Conservation (phyloP, 2,113 vertebrate genomes). For the Ceratotherium simum region DNA sequence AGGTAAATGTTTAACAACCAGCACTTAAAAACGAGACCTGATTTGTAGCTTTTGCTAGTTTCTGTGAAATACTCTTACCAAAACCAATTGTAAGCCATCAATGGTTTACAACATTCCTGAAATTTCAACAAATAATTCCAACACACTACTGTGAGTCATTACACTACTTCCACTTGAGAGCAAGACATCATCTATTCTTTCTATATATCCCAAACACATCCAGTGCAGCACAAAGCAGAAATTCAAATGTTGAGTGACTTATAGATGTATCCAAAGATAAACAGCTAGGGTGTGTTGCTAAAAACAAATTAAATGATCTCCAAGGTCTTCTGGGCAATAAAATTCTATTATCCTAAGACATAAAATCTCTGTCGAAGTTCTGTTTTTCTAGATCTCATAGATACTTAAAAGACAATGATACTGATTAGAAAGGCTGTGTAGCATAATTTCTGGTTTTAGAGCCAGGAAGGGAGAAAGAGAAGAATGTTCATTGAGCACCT, state of each 20-base stretch:
- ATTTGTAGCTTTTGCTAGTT: constrained; percentile 37
- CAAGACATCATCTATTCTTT: not conserved
- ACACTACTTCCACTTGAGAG: constrained; percentile 20
- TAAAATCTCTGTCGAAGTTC: constrained; percentile 33
- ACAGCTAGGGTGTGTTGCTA: constrained; percentile 19
- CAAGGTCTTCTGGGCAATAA: constrained; percentile 1
- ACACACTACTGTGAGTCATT: not conserved
- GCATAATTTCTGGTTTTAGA: not conserved
- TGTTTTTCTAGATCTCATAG: constrained; percentile 30
- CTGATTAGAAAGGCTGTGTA: not conserved
- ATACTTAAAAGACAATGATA: constrained; percentile 27
- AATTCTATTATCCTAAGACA: constrained; percentile 27
- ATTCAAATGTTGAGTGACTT: constrained; percentile 29
- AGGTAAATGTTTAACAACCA: constrained; percentile 28
- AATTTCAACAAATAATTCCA: constrained; percentile 37
- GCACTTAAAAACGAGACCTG: not conserved
- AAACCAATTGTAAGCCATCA: not conserved
- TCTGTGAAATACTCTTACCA: not conserved
- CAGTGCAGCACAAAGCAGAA: constrained; percentile 21
- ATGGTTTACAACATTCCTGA: constrained; percentile 12
- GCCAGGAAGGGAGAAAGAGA: not conserved
- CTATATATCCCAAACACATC: not conserved
- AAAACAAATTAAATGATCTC: constrained; percentile 45
- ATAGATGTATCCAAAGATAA: constrained; percentile 10
- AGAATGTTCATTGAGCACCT: not conserved